Evolutionary conservation across 1,140 invertebrate genomes (phyloP), one percentile per base, ranked within the genome.

Genomic region (Aricia agestis): DNA sequence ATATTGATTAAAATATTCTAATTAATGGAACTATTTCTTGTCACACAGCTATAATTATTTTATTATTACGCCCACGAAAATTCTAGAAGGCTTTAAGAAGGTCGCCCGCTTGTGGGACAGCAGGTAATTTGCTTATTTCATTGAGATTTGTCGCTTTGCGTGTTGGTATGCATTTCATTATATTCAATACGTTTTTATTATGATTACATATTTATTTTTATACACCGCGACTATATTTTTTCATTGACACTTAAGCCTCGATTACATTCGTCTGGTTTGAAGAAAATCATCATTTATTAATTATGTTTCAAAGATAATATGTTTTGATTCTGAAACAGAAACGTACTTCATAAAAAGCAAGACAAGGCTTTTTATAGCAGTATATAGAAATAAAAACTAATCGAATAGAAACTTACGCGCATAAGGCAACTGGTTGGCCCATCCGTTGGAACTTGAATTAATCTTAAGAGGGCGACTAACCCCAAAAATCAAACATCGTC

Each of bases 311-410:
- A n/a, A n/a, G n/a, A n/a, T n/a, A n/a, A n/a, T n/a, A n/a, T n/a
- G n/a, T n/a, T n/a, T n/a, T 42, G 1, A 9, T 1, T 42, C 11
- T 42, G 6, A 2, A 42, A 25, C 1, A 25, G 25, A 25, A 25
- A 3, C 25, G 25, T 25, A 1, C 25, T 25, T 25, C 3, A 25
- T 25, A 36, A 36, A 36, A 7, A 7, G 36, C 36, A 36, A 36
- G 36, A 5, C 36, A 25, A 25, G 25, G 25, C 25, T 25, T 25
- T 25, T 25, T 59, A 69, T 59, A 69, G 31, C 68, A 59, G n/a
- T 19, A 69, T 69, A 69, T 69, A 69, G 59, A 69, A 69, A 69
- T 69, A 69, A 69, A 69, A 42, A 57, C 57, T 17, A 45, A 57
- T 52, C 66, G 13, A 72, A 63, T 72, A 69, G 66, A 68, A 36